Evolutionary conservation across 2,797 vertebrate genomes (phyloP).

Genomic region (Falco peregrinus): DNA sequence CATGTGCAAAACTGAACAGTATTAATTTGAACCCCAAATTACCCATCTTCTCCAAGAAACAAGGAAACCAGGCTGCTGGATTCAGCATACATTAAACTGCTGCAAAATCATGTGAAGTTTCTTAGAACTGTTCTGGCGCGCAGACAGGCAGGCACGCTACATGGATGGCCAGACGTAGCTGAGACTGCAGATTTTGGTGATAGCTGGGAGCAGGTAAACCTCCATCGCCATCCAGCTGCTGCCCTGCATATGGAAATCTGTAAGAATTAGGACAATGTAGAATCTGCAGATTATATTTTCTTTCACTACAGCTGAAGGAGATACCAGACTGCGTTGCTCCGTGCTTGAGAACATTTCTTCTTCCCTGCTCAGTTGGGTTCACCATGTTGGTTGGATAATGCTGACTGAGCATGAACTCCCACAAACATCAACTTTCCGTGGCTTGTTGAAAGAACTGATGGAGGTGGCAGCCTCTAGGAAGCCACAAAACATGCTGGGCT

Average conservation of each 20-base stretch:
- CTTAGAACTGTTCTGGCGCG: no score
- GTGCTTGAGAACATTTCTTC: neutral
- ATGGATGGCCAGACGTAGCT: rapidly evolving
- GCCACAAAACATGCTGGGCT: neutral
- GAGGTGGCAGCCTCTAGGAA: neutral
- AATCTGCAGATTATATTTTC: neutral
- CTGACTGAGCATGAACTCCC: neutral
- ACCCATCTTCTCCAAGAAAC: neutral
- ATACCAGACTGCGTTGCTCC: rapidly evolving
- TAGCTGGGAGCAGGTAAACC: rapidly evolving
- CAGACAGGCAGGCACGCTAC: rapidly evolving
- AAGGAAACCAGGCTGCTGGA: neutral
- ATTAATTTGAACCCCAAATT: neutral
- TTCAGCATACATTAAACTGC: rapidly evolving
- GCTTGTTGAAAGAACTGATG: neutral
- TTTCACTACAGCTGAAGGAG: neutral
- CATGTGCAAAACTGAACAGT: neutral
- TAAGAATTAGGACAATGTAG: neutral
- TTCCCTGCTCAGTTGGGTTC: neutral
- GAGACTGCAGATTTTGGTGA: neutral
- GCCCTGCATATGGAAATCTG: neutral
- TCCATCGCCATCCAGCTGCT: neutral
- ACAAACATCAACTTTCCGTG: neutral
- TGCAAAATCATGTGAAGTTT: rapidly evolving
- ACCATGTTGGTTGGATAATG: neutral